phyloP scores from a whole-genome alignment of 2,113 vertebrate species.

The Myiopsitta monachus region DNA sequence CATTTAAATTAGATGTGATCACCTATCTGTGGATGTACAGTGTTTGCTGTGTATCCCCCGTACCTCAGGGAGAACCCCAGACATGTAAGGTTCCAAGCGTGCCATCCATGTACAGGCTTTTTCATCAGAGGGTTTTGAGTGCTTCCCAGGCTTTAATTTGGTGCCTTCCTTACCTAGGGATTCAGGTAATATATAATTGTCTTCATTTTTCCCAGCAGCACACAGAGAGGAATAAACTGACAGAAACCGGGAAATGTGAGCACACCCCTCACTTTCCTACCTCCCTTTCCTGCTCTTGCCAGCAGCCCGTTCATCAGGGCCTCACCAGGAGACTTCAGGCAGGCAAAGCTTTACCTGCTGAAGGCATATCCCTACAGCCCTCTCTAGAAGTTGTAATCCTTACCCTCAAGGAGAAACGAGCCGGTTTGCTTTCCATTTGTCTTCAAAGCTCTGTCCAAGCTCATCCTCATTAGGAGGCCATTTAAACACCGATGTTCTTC shows the following conservation, averaged over 20 bases:
- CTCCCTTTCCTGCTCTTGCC: neutral
- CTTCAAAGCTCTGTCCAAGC: constrained; percentile 42
- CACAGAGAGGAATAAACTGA: neutral
- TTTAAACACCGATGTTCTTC: constrained; percentile 18
- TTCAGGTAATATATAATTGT: constrained; percentile 38
- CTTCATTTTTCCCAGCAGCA: constrained; percentile 29
- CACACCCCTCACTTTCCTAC: neutral
- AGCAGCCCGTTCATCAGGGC: neutral
- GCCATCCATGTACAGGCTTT: neutral
- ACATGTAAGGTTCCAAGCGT: neutral
- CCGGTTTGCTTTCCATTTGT: constrained; percentile 9
- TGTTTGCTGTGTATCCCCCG: neutral
- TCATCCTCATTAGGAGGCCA: constrained; percentile 32
- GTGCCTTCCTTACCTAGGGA: constrained; percentile 19
- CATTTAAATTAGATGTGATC: constrained; percentile 58
- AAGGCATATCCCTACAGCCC: neutral
- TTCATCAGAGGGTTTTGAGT: constrained; percentile 14
- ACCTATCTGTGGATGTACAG: constrained; percentile 28
- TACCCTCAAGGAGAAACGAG: constrained; percentile 28
- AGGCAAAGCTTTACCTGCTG: neutral
- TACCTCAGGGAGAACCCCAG: neutral
- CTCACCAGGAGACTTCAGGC: neutral
- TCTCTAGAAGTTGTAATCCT: neutral
- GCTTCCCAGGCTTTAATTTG: constrained; percentile 33
- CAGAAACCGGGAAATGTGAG: neutral